Conservation (phyloP, 2,797 vertebrate species). For the Micrastur ruficollis region DNA sequence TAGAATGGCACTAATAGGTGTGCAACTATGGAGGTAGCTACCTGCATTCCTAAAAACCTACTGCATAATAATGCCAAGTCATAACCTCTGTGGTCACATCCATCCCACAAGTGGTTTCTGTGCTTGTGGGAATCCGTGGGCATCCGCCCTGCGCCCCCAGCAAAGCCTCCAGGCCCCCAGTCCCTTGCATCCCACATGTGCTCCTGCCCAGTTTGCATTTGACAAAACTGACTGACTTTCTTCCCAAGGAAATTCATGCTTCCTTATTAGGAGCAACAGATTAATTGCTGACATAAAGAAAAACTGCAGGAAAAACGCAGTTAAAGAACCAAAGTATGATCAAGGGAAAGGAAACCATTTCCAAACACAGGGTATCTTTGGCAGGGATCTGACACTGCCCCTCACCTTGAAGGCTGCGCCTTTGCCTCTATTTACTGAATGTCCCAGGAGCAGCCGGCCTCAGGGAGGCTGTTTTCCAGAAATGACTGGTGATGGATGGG, state of each 20-base stretch:
- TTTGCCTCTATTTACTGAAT: not conserved
- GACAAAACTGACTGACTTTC: not conserved
- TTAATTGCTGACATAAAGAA: not conserved
- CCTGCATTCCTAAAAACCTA: not conserved
- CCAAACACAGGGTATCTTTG: not conserved
- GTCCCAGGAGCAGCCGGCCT: not conserved
- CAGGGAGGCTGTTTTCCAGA: not conserved
- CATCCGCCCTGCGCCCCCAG: not conserved
- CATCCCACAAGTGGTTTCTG: not conserved
- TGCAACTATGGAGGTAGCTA: not conserved
- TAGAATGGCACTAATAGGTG: not conserved
- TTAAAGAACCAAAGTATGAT: not conserved
- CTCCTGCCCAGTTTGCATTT: fast-evolving
- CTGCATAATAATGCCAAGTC: too few species aligned
- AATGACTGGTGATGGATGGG: not conserved
- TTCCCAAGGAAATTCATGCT: not conserved
- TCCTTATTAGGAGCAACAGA: not conserved
- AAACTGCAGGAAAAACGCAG: not conserved
- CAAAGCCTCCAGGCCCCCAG: not conserved
- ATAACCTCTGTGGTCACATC: not conserved
- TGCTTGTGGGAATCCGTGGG: fast-evolving
- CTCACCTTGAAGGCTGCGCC: not conserved
- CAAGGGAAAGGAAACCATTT: constrained; percentile 23
- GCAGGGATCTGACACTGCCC: not conserved
- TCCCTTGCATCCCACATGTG: fast-evolving